Evolutionary conservation across 2,888 invertebrate species (phyloP), one percentile per base, ranked within the genome.

Genomic region (Caradrina clavipalpis): DNA sequence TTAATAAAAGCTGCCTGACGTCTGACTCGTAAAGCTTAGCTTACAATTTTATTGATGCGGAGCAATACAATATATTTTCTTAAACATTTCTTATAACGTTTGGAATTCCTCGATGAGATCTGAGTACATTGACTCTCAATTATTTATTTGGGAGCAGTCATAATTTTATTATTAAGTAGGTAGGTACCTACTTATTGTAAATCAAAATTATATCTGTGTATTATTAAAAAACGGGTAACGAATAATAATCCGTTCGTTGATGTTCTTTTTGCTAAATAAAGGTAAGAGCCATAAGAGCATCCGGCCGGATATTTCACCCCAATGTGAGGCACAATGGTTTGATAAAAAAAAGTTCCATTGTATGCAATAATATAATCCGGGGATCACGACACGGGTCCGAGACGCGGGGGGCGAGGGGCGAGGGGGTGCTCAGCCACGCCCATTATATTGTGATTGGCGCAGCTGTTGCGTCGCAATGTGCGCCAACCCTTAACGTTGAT

Each of bases 241-340:
- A 87, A 88, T 82, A 85, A 87, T 88, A 93, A 94, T 91, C 93
- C 91, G 87, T 92, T 91, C 89, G 80, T 84, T 88, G 93, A 89
- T 94, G 94, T 91, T 94, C 94, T 93, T 91, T 95, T 93, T 83
- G 84, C 82, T 84, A 88, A 92, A 94, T 94, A 94, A 95, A 94
- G 93, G 93, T 92, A 91, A 95, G 91, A 90, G 89, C 89, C 89
- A 91, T 91, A 90, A 85, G 92, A 91, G 94, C 93, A 95, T 95
- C 95, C 95, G 95, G 94, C 94, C 94, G 95, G 95, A 95, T 95
- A 95, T 95, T 95, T 94, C 95, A 94, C 95, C 95, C 95, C 89
- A 92, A 91, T 90, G 88, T 90, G 90, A 91, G 92, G 88, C 89
- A 95, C 95, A 95, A 95, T 92, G 91, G 92, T 82, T 86, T 91